Base-by-base conservation (phyloP, 2,888 invertebrate species). In the Drosophila antonietae region DNA sequence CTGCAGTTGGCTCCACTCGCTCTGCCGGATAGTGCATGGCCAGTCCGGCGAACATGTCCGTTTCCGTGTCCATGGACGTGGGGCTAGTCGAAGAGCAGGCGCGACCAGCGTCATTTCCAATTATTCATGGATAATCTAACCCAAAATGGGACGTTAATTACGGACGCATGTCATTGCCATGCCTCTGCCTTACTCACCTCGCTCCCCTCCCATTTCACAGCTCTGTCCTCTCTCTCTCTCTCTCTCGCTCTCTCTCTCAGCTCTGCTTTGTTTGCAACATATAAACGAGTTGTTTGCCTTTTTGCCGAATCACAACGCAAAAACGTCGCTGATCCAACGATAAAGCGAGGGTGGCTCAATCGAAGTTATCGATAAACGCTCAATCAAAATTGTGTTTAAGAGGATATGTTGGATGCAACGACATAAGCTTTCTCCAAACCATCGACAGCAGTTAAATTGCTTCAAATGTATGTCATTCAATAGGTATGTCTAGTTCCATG, bases 81-180 rank as follows among this genome's bases (percentile, higher is more conserved):
- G n/a, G 49, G 53, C 53, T 1, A 20, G 46, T 39, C 47, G 41
- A 56, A 53, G 31, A 53, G 31, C 35, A 58, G 70, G 63, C 75
- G 72, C 80, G 59, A 72, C 68, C 81, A 76, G 62, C 69, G 73
- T 64, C 70, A 73, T 80, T 76, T 66, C 87, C 91, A 91, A 92
- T 92, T 92, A 92, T 90, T 92, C 90, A 91, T 90, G 91, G 91
- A 90, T 91, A 92, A 92, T 92, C 90, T 91, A 92, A 90, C 91
- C 91, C 90, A 82, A 89, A 92, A 91, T 92, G 90, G 92, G 91
- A 91, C 92, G 91, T 92, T 92, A 92, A 92, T 92, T 92, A 92
- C 91, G 66, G 65, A 73, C 80, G 81, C 89, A 86, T 84, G 84
- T 84, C 89, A 88, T 41, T 69, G 78, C 65, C 89, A 83, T 33